Base-by-base conservation (phyloP, 2,888 invertebrate species). In the Abscondita cerata region DNA sequence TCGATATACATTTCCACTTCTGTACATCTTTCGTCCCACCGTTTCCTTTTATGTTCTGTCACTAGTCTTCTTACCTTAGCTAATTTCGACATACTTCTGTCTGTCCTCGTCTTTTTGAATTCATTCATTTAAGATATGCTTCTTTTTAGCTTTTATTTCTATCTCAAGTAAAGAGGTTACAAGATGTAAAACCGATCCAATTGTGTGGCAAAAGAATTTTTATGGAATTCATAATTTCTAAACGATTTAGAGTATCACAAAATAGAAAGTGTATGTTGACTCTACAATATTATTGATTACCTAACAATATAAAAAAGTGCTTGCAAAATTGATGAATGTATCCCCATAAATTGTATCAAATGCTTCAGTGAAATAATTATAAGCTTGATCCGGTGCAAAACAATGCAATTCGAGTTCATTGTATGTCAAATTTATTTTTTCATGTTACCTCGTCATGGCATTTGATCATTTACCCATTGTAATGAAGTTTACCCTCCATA, bases 401-500 rank as follows among this genome's bases (percentile, higher is more conserved):
- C 62, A 57, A 62, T 61, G 34, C 38, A 47, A 51, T 53, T 20
- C 11, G 57, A 62, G 62, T 62, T 62, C 62, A 62, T 48, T 62
- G 50, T 40, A 62, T 57, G 59, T 55, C 61, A 52, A 52, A 38
- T 34, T 40, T 57, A 33, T 48, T 57, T 62, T 55, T 52, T 62
- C 31, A 44, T 62, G 48, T 57, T 58, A 38, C 41, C 33, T 48
- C 59, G 59, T 56, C 48, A 64, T 59, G 54, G 55, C 56, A 56
- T 52, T 59, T 64, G 59, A 48, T 15, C 59, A 59, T 59, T 44
- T 41, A 60, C 41, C 56, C 48, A 64, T 59, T 57, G 46, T 55
- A 34, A 48, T 56, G 11, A 41, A 15, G 48, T 8, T 25, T 46
- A 52, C 57, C 62, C 62, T 55, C 58, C 59, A 54, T 54, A 54